Base-by-base conservation (phyloP, 2,797 vertebrate species). In the Rhabdomys pumilio region DNA sequence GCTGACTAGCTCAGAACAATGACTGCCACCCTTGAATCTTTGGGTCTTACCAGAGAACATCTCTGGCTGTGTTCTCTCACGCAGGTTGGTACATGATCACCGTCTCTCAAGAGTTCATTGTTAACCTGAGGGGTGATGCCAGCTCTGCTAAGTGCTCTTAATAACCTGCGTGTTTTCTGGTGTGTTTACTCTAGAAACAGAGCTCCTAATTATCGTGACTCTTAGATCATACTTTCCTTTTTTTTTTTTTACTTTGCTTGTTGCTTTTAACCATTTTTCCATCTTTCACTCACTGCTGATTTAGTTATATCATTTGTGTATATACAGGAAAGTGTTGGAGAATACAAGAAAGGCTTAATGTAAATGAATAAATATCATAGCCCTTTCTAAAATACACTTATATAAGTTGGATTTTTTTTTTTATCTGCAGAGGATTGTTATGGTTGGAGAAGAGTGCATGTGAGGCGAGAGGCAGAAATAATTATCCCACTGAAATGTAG, bases 121-220 rank as follows among this genome's bases (percentile, higher is more conserved):
- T 94, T 95, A 93, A 93, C 80, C 72, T 19, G 79, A 87, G 59
- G 57, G 65, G 26, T 77, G 87, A 41, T 90, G 92, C 86, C 91
- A 95, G 15, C 75, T 92, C 79, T 88, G 79, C 53, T 93, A 92
- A 93, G 44, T 94, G 47, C 91, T 80, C 91, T 87, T 93, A 96
- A 97, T 96, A 90, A 97, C 57, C 57, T 91, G 91, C 20, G 29
- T 95, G 96, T 91, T 96, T 97, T 92, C 88, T 93, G 75, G 69
- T 90, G 26, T 97, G 75, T 93, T 81, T 90, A 53, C 90, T 86
- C 94, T 91, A 96, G 85, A 75, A 83, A 94, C 81, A 44, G 50
- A 96, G 86, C 86, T 94, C 50, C 84, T 98, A 94, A 97, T 97
- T 95, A 95, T 80, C 93, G 83, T 31, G 79, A 91, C 31, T 94